Conservation (phyloP, 1,140 invertebrate species). For the Artemia franciscana region DNA sequence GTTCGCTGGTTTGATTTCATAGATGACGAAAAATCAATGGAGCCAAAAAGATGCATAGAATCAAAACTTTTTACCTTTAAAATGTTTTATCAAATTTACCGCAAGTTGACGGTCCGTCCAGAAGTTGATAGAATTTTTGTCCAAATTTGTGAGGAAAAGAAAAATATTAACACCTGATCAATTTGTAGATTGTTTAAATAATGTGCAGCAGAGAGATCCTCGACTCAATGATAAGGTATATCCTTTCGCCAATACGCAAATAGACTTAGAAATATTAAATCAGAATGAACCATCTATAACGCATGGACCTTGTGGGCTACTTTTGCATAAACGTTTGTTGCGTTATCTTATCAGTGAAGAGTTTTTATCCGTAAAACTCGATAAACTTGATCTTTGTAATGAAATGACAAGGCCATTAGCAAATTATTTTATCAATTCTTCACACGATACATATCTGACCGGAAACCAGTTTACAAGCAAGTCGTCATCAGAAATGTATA, state of each 20-base stretch:
- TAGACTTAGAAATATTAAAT: conserved; percentile 67
- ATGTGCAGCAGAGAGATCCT: conserved; percentile 79
- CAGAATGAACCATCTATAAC: conserved; percentile 73
- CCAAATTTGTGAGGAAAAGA: conserved; percentile 41
- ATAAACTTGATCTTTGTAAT: conserved; percentile 66
- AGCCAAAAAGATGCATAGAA: conserved; percentile 53
- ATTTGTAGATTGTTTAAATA: conserved; percentile 84
- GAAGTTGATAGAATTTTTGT: conserved; percentile 80
- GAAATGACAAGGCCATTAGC: conserved; percentile 89
- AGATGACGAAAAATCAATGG: conserved; percentile 49
- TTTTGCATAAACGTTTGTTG: conserved; percentile 76
- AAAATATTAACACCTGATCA: conserved; percentile 60
- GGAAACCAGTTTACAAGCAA: conserved; percentile 86
- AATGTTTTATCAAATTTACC: conserved; percentile 82
- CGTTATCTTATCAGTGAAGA: conserved; percentile 85
- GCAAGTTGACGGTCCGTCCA: conserved; percentile 54
- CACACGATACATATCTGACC: conserved; percentile 91
- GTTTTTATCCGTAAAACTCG: conserved; percentile 69
- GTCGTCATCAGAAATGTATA: conserved; percentile 88
- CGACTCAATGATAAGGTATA: conserved; percentile 89
- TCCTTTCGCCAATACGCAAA: conserved; percentile 63
- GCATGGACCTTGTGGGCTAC: conserved; percentile 35
- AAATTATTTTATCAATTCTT: conserved; percentile 96
- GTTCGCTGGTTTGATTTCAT: conserved; percentile 12
- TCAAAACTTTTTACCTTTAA: conserved; percentile 81